These are phyloP conservation scores for Drosophila serrata DNA, from an alignment of 1,140 invertebrate species.

Conservation along the genomic window DNA sequence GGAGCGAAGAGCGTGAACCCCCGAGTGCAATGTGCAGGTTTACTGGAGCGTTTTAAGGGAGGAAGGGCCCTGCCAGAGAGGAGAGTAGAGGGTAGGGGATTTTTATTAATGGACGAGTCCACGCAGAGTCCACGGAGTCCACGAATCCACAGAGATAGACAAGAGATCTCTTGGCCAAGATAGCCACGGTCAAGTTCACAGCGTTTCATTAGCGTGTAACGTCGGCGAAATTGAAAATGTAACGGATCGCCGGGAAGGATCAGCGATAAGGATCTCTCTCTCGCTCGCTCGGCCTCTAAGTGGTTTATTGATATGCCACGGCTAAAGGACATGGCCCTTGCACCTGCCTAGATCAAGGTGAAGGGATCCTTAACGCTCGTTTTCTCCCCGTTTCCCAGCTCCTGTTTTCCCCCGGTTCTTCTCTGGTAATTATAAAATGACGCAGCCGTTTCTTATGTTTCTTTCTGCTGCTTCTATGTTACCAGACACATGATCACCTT, in stretches of 20 bases:
- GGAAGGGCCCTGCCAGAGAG: constrained; percentile 9
- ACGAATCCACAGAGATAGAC: constrained; percentile 29
- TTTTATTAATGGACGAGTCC: constrained; percentile 80
- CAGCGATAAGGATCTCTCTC: constrained; percentile 66
- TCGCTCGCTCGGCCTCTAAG: constrained; percentile 41
- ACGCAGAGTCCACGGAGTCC: constrained; percentile 55
- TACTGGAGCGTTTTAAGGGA: constrained; percentile 69
- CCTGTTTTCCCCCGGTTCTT: constrained; percentile 5
- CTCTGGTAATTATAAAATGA: constrained; percentile 49
- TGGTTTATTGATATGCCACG: constrained; percentile 75
- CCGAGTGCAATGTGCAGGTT: constrained; percentile 56
- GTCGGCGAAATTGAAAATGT: constrained; percentile 80
- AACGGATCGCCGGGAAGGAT: constrained; percentile 64
- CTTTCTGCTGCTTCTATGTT: constrained; percentile 7
- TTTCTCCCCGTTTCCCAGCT: constrained; percentile 9
- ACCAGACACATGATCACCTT: constrained; percentile 68
- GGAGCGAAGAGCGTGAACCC: constrained; percentile 72
- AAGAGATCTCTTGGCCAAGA: constrained; percentile 68
- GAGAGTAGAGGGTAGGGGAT: neutral
- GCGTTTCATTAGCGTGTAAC: constrained; percentile 85
- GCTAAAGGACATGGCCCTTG: constrained; percentile 44
- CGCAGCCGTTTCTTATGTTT: constrained; percentile 45
- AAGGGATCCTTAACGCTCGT: constrained; percentile 22
- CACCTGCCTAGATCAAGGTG: constrained; percentile 55
- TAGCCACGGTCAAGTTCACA: constrained; percentile 85